Evolutionary conservation across 2,888 invertebrate genomes (phyloP).

Genomic region (Thecocarcelia acutangulata): DNA sequence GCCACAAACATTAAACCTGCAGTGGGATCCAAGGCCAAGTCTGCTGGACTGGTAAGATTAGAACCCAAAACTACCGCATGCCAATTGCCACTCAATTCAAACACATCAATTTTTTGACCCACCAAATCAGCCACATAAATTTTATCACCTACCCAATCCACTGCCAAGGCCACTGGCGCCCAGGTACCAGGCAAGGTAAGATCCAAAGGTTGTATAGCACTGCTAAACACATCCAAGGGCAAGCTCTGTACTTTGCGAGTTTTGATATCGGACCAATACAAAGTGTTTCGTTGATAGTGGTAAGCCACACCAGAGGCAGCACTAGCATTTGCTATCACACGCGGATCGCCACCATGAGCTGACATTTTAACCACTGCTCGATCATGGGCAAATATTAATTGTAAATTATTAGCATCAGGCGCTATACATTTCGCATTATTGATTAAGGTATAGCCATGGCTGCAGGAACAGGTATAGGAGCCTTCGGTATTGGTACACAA

Average conservation of each 20-base stretch:
- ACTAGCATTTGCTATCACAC: conserved; percentile 89
- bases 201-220: conserved; percentile 82
- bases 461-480: conserved; percentile 92
- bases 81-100: conserved; percentile 92
- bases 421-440: conserved; percentile 86
- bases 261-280: conserved; percentile 95
- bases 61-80: conserved; percentile 96
- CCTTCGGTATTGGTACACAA: conserved; percentile 93
- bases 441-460: conserved; percentile 87
- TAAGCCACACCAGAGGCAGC: conserved; percentile 93
- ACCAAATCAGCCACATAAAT: conserved; percentile 96
- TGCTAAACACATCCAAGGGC: conserved; percentile 81
- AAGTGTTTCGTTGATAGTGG: conserved; percentile 87
- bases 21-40: conserved; percentile 95
- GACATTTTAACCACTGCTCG: conserved; percentile 88
- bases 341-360: conserved; percentile 85
- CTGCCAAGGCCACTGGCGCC: conserved; percentile 94
- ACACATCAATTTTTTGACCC: conserved; percentile 96
- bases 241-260: conserved; percentile 88
- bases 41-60: conserved; percentile 94
- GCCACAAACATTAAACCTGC: conserved; percentile 94
- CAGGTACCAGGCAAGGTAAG: conserved; percentile 91
- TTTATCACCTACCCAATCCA: conserved; percentile 98
- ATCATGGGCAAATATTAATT: conserved; percentile 87
- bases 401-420: conserved; percentile 83